Conservation (phyloP, 2,888 invertebrate species). For the Phymatocera aterrima region DNA sequence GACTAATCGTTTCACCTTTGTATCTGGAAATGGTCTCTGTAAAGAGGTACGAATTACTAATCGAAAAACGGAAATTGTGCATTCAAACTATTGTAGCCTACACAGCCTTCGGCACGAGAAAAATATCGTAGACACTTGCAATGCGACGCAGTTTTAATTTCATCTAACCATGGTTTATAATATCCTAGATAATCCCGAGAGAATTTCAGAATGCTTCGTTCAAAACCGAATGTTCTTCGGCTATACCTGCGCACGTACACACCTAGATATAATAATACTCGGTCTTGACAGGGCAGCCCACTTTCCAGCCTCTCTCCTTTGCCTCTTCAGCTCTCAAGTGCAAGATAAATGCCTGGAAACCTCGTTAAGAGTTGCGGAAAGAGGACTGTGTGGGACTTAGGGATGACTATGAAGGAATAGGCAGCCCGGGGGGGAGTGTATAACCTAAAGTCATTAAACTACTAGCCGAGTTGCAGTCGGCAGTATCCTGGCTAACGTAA, state of each 20-base stretch:
- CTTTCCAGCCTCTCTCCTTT: background rate
- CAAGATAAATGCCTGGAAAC: slow-evolving; percentile 35
- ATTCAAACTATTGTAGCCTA: background rate
- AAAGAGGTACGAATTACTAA: background rate
- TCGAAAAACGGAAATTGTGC: background rate
- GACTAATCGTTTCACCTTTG: slow-evolving; percentile 16
- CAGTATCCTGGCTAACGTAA: slow-evolving; percentile 14
- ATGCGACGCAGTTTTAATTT: too few species aligned
- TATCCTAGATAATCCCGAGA: too few species aligned
- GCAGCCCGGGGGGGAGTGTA: background rate
- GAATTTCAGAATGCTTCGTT: background rate
- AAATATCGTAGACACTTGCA: background rate
- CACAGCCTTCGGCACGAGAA: background rate
- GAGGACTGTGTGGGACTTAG: slow-evolving; percentile 6
- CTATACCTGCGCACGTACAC: background rate
- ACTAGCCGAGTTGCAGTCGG: slow-evolving; percentile 31
- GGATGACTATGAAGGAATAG: background rate
- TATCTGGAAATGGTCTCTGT: background rate
- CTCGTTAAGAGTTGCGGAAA: slow-evolving; percentile 37
- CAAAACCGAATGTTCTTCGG: background rate
- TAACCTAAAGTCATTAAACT: slow-evolving; percentile 42
- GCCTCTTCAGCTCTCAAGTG: slow-evolving; percentile 8
- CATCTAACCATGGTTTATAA: too few species aligned
- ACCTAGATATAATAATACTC: background rate
- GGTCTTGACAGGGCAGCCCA: slow-evolving; percentile 2